phyloP scores from a whole-genome alignment of 1,140 invertebrate genomes.

The Epicauta chinensis region DNA sequence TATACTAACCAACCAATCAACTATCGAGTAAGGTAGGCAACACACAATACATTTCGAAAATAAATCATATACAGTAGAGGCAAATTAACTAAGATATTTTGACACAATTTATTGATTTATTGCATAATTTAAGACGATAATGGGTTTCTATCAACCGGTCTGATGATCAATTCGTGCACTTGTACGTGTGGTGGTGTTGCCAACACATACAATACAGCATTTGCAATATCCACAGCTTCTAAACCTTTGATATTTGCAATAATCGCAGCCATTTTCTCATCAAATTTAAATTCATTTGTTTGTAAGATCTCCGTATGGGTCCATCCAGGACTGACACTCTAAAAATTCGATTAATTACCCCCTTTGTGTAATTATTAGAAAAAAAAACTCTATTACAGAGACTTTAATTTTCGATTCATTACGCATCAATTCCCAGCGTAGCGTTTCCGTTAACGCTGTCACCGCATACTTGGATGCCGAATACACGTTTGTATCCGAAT shows the following conservation, averaged over 20 bases:
- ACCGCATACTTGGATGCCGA: constrained; percentile 62
- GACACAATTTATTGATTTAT: no score
- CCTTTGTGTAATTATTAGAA: no score
- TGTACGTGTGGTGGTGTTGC: neutral
- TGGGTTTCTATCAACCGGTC: neutral
- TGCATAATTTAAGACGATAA: no score
- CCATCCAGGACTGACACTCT: neutral
- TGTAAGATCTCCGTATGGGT: neutral
- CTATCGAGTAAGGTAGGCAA: no score
- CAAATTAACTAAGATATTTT: no score
- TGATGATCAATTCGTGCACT: neutral
- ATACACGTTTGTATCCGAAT: constrained; percentile 47
- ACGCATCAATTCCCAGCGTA: constrained; percentile 56
- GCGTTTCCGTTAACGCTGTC: constrained; percentile 55
- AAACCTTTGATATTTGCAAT: neutral
- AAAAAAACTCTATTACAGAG: constrained; percentile 47
- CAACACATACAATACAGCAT: neutral
- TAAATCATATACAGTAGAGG: no score
- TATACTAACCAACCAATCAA: no score
- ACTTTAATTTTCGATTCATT: constrained; percentile 56
- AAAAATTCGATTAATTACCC: neutral
- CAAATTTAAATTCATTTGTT: neutral
- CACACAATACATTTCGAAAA: no score
- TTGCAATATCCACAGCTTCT: neutral
- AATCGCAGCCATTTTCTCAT: neutral